These are phyloP conservation scores for chimpanzee (Pan troglodytes) DNA, from an alignment of 2,113 vertebrate species.

Conservation along the genomic window DNA sequence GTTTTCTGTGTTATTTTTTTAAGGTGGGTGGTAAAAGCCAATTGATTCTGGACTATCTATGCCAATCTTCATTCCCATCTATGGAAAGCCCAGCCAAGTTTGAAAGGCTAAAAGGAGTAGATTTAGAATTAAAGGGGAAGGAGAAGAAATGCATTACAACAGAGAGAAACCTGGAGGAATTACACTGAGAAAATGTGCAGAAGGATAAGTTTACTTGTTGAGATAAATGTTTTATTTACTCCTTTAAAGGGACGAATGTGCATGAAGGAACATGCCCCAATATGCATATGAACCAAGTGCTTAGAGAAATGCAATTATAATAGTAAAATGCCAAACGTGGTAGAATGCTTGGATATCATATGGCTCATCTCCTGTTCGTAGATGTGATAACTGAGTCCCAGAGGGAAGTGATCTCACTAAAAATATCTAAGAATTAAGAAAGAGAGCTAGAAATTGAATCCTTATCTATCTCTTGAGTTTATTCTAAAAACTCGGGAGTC, in stretches of 20 bases:
- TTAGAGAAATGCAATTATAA: not conserved
- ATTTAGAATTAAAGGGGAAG: conserved; percentile 1
- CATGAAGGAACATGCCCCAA: not conserved
- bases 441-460: not conserved
- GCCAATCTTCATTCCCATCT: conserved; percentile 17
- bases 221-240: not conserved
- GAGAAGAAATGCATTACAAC: not conserved
- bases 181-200: not conserved
- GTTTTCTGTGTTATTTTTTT: not conserved
- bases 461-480: not conserved
- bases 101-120: not conserved
- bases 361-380: not conserved
- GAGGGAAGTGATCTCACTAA: not conserved
- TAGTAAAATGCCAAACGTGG: not conserved
- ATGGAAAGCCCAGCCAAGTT: not conserved
- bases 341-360: not conserved
- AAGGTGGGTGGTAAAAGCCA: not conserved
- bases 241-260: not conserved
- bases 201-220: not conserved
- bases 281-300: not conserved
- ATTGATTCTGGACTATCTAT: conserved; percentile 47
- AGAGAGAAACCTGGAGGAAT: not conserved
- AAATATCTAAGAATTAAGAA: not conserved
- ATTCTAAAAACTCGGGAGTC: not conserved
- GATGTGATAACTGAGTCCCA: not conserved